Conservation (phyloP, 2,797 vertebrate species). For the Cossypha polioptera region DNA sequence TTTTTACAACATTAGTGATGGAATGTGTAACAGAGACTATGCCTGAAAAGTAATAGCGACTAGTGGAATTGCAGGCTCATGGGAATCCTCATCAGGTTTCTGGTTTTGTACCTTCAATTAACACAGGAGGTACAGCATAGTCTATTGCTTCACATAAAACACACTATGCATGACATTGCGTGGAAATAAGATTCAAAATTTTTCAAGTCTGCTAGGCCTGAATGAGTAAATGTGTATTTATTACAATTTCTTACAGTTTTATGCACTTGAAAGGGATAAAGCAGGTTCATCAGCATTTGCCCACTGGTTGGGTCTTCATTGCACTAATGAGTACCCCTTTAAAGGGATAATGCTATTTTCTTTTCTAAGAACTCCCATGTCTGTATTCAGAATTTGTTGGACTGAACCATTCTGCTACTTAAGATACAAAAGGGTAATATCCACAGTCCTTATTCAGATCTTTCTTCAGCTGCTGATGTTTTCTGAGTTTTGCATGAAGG, state of each 20-base stretch:
- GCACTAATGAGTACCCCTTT: background rate
- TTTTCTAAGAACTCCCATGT: background rate
- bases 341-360: background rate
- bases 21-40: slow-evolving; percentile 31
- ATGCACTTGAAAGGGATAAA: slow-evolving; percentile 25
- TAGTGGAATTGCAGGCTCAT: background rate
- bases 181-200: background rate
- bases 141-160: background rate
- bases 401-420: background rate
- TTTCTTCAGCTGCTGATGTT: background rate
- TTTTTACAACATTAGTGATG: slow-evolving; percentile 52
- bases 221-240: background rate
- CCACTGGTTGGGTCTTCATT: background rate
- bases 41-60: background rate
- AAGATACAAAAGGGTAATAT: background rate
- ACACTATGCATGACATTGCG: fast-evolving
- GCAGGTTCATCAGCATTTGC: slow-evolving; percentile 18
- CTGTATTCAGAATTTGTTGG: background rate
- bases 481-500: background rate
- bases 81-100: slow-evolving; percentile 14
- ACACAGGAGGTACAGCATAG: background rate
- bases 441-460: background rate
- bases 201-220: slow-evolving; percentile 4
- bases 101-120: slow-evolving; percentile 12
- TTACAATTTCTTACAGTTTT: slow-evolving; percentile 31